These are phyloP conservation scores for Rissa tridactyla DNA, from an alignment of 2,113 vertebrate species.

Conservation along the genomic window DNA sequence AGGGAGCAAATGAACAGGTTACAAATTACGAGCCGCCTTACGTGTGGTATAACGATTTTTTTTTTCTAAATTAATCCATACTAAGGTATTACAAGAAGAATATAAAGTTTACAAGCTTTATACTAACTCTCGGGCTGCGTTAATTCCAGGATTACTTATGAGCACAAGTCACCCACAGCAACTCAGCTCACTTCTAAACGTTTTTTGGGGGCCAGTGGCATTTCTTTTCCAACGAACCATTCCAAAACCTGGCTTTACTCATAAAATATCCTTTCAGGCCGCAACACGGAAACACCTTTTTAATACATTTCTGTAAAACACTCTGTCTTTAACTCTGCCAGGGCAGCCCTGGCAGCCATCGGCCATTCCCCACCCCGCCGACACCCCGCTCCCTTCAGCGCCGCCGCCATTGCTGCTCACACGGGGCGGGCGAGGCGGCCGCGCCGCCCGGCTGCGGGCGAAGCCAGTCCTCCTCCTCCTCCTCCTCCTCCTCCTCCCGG, in stretches of 20 bases:
- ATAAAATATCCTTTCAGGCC: accelerated
- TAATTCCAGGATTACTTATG: neutral
- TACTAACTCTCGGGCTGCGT: neutral
- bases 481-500: too few relatives aligned
- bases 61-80: neutral
- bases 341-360: accelerated
- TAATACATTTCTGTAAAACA: neutral
- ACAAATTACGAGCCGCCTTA: neutral
- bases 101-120: neutral
- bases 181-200: neutral
- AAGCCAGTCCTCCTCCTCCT: neutral
- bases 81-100: too few relatives aligned
- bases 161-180: accelerated
- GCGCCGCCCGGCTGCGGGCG: neutral
- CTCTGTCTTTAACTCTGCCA: accelerated
- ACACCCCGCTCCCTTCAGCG: too few relatives aligned
- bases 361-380: neutral
- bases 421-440: neutral
- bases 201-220: too few relatives aligned
- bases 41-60: neutral
- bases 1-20: neutral
- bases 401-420: neutral
- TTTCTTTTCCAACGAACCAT: neutral
- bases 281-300: neutral
- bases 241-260: accelerated